A percentile compares a stretch with the other conserved stretches of the same genome.
Evolutionary conservation across 2,113 vertebrate genomes (phyloP).

Genomic region (Marmota monax): DNA sequence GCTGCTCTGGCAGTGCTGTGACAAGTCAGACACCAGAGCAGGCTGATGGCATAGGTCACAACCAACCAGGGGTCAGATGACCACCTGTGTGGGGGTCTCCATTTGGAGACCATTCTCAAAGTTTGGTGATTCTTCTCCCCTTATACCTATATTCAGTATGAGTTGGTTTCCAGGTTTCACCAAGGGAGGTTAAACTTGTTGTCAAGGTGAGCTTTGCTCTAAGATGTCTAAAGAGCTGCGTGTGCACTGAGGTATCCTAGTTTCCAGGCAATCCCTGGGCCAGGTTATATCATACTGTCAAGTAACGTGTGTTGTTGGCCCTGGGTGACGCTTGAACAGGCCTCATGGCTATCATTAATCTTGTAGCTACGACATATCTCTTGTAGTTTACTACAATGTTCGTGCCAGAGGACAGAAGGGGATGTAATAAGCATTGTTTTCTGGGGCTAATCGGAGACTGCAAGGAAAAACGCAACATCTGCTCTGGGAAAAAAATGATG

Average conservation of each 20-base stretch:
- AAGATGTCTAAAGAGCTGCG: neutral
- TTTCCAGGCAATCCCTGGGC: neutral
- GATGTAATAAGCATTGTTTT: neutral
- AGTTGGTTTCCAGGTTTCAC: neutral
- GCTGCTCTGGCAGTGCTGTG: neutral
- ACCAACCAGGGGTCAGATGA: neutral
- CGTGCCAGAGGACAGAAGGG: neutral
- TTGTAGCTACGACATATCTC: neutral
- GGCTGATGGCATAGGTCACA: neutral
- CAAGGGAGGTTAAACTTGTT: neutral
- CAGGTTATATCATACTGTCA: neutral
- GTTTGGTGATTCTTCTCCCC: no score
- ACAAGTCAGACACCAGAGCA: neutral
- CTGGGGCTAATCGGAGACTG: neutral
- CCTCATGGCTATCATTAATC: neutral
- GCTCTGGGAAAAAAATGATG: neutral
- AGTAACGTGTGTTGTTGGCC: neutral
- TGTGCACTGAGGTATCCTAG: neutral
- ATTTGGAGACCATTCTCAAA: neutral
- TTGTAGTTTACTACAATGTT: neutral
- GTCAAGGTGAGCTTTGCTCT: neutral
- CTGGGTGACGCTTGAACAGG: no score
- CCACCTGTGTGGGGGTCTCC: neutral
- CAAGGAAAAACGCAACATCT: neutral
- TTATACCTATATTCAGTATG: neutral